Base-by-base conservation (phyloP, 2,888 invertebrate species). In the Trachelus troglodyta region DNA sequence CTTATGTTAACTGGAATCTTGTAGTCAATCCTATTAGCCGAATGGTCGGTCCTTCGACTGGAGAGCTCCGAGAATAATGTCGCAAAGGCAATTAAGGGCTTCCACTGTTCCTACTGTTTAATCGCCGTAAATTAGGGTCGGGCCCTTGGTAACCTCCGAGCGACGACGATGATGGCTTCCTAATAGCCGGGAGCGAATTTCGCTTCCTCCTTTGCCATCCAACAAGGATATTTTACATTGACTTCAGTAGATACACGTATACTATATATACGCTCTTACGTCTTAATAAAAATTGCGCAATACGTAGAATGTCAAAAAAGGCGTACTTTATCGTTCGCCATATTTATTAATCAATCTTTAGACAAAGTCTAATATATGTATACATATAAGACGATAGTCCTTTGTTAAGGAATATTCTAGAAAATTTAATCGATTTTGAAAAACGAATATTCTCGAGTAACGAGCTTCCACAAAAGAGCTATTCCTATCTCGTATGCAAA, bases 281-380 rank as follows among this genome's bases (percentile, higher is more conserved):
- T 56, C 6, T 56, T 56, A 6, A 56, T 56, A 23, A 15, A 56
- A 56, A 56, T 40, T 23, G 23, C 40, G 23, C 2, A 56, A 56
- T 56, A 23, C 23, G 23, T 56, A 56, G 23, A 4, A 56, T 23
- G 9, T 23, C 23, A 56, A 56, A 56, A 23, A 9, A 1, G 23
- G 4, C 76, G 37, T 76, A 37, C 73, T 69, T 77, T 76, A 79
- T 80, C 79, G 76, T 74, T 75, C 40, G 74, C 76, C 74, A 79
- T 79, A 81, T 80, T 80, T 79, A 81, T 81, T 76, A 79, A 74
- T 75, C 80, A 80, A 80, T 79, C 79, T 79, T 56, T 23, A 23
- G 9, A 23, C 6, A 6, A 40, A 4, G 9, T 56, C 23, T 40
- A 40, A 40, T 34, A 40, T 15, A 40, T 15, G 15, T 15, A 15